phyloP scores from a whole-genome alignment of 2,797 vertebrate genomes.

The Paramormyrops hopkinsi region DNA sequence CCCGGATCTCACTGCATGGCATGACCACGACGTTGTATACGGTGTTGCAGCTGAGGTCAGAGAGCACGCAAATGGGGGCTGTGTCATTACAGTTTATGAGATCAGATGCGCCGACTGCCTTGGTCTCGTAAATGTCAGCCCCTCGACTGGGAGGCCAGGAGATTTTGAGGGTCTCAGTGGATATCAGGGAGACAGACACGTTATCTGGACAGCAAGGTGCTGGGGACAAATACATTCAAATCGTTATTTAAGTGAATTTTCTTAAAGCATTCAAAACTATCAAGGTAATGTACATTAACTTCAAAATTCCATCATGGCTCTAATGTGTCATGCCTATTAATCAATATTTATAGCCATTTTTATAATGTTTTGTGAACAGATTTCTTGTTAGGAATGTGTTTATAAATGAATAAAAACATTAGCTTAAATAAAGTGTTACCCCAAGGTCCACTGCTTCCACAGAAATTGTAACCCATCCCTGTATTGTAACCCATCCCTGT shows the following conservation, averaged over 20 bases:
- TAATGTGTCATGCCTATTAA: neutral
- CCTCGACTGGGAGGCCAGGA: constrained; percentile 75
- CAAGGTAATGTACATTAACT: too few species aligned
- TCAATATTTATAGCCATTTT: neutral
- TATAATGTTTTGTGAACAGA: neutral
- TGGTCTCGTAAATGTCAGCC: constrained; percentile 76
- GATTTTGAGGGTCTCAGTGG: constrained; percentile 74
- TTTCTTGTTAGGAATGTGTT: neutral
- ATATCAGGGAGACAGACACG: constrained; percentile 58
- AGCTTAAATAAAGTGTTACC: neutral
- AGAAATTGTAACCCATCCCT: neutral
- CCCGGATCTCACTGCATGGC: constrained; percentile 74
- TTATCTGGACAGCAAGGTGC: constrained; percentile 81
- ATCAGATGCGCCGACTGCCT: constrained; percentile 49
- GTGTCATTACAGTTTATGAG: constrained; percentile 74
- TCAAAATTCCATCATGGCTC: neutral
- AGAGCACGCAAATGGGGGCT: constrained; percentile 69
- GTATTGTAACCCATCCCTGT: neutral
- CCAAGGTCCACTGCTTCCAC: neutral
- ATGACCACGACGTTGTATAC: constrained; percentile 69
- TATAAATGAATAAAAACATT: neutral
- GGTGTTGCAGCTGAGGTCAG: constrained; percentile 72
- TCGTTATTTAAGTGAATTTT: neutral
- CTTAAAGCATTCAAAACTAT: neutral
- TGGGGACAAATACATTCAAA: constrained; percentile 37